Evolutionary conservation across 2,888 invertebrate species (phyloP).

Genomic region (Ennomos erosarius): DNA sequence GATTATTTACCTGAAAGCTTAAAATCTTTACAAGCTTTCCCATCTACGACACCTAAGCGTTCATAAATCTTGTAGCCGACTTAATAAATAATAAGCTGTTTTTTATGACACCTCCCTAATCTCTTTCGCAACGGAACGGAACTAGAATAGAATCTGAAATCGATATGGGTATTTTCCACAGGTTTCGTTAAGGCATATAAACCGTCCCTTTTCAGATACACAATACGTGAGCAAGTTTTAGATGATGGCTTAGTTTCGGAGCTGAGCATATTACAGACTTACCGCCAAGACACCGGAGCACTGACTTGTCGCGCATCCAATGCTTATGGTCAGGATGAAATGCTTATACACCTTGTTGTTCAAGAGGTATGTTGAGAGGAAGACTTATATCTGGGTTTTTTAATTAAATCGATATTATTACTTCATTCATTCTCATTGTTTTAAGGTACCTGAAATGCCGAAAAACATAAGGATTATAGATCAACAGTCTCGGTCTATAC

Average conservation of each 20-base stretch:
- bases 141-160: background rate
- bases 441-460: constrained; percentile 95
- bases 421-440: constrained; percentile 20
- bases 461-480: constrained; percentile 94
- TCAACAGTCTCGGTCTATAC: constrained; percentile 92
- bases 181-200: background rate
- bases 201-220: constrained; percentile 79
- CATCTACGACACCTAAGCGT: constrained; percentile 2
- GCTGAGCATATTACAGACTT: constrained; percentile 93
- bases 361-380: constrained; percentile 87
- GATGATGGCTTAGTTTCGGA: constrained; percentile 94
- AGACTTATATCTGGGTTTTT: background rate
- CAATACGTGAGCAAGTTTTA: constrained; percentile 90
- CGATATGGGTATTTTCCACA: constrained; percentile 4
- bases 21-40: constrained; percentile 24
- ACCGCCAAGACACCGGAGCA: constrained; percentile 94
- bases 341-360: constrained; percentile 95
- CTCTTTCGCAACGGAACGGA: constrained; percentile 3
- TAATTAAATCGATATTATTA: background rate
- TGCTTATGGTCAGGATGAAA: constrained; percentile 95
- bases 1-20: background rate
- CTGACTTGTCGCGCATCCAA: constrained; percentile 95
- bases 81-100: constrained; percentile 25
- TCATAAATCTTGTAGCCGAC: constrained; percentile 20
- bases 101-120: constrained; percentile 16